Evolutionary conservation across 2,797 vertebrate species (phyloP).

Genomic region (Girardinus metallicus): DNA sequence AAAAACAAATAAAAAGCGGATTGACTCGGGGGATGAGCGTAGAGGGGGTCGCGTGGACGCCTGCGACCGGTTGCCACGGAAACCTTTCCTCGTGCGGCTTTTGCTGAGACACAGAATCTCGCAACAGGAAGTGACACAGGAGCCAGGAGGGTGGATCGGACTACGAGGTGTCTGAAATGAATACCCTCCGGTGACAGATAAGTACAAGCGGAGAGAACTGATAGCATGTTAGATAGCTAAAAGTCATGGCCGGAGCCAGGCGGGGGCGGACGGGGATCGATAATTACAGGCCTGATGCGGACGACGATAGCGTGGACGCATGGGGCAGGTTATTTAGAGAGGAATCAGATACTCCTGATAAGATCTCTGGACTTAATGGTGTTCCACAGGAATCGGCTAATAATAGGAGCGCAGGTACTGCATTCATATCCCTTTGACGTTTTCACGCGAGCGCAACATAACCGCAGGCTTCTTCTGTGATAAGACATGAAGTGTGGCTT

Average conservation of each 20-base stretch:
- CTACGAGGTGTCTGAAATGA: conserved; percentile 76
- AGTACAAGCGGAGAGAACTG: conserved; percentile 56
- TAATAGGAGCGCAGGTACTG: conserved; percentile 21
- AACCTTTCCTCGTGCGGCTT: conserved; percentile 20
- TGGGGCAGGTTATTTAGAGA: conserved; percentile 20
- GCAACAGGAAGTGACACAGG: conserved; percentile 79
- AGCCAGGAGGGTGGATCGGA: conserved; percentile 63
- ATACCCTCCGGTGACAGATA: conserved; percentile 60
- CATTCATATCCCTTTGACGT: background rate
- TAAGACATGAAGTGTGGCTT: background rate
- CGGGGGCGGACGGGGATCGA: conserved; percentile 22
- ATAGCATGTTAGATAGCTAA: conserved; percentile 64
- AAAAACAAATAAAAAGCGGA: background rate
- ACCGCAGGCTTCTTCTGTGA: background rate
- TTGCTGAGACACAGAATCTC: conserved; percentile 70
- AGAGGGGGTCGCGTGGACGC: background rate
- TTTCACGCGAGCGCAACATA: background rate
- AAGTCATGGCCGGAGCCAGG: conserved; percentile 32
- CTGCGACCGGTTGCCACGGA: conserved; percentile 44
- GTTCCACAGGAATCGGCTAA: conserved; percentile 11
- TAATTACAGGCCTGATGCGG: conserved; percentile 18
- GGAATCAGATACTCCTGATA: conserved; percentile 40
- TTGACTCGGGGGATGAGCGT: background rate
- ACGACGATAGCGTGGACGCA: conserved; percentile 11
- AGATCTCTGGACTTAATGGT: conserved; percentile 31